Evolutionary conservation across 2,113 vertebrate genomes (phyloP).

Genomic region (Otus sunia): DNA sequence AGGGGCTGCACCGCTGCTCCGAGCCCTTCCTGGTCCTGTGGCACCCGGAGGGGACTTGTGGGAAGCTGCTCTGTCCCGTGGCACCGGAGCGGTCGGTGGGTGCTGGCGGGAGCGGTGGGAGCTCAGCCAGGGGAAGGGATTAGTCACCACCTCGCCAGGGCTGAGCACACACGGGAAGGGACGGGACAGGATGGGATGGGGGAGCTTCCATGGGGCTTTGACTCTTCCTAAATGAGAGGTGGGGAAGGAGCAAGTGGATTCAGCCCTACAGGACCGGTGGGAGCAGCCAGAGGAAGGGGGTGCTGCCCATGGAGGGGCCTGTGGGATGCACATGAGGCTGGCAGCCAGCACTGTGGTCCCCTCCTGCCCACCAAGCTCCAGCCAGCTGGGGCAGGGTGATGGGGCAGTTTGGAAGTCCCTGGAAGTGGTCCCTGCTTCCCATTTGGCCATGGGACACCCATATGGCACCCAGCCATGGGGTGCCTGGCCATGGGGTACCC

Average conservation of each 20-base stretch:
- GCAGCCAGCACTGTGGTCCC: rapidly evolving
- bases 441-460: neutral
- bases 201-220: neutral
- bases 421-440: neutral
- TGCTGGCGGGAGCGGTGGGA: neutral
- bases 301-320: neutral
- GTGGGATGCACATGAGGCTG: rapidly evolving
- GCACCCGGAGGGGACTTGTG: neutral
- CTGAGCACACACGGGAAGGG: neutral
- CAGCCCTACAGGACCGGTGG: neutral
- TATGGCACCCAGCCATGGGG: neutral
- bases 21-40: rapidly evolving
- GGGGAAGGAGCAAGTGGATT: neutral
- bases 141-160: neutral
- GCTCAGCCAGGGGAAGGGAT: neutral
- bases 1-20: neutral
- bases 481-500: too few relatives aligned
- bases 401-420: neutral
- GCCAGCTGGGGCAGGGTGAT: rapidly evolving
- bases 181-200: neutral
- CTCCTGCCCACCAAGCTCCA: neutral
- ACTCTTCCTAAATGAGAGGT: neutral
- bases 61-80: neutral
- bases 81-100: neutral
- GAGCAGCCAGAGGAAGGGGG: neutral